Percentiles rank a stretch among this genome's conserved stretches.
Evolutionary conservation across 2,797 vertebrate species (phyloP).

Genomic region (Podargus strigoides): DNA sequence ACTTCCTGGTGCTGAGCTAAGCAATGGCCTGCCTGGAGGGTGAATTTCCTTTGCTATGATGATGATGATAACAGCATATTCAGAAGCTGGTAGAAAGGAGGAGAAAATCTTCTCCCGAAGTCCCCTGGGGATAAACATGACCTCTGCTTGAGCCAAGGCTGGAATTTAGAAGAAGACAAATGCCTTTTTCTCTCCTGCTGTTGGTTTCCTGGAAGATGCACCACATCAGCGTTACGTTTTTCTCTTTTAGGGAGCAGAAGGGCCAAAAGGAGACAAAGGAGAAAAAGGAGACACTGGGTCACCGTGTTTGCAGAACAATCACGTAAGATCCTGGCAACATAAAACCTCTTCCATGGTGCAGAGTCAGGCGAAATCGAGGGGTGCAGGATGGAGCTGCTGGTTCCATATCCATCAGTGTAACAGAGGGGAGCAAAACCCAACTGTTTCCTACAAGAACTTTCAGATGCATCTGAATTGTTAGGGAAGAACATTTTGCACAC

Average conservation of each 20-base stretch:
- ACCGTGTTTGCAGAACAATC: constrained; percentile 81
- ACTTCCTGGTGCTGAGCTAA: not conserved
- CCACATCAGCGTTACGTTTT: fast-evolving
- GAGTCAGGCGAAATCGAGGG: not conserved
- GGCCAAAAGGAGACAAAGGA: constrained; percentile 88
- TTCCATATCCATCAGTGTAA: fast-evolving
- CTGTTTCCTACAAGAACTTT: not conserved
- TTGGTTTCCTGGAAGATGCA: not conserved
- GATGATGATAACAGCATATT: not conserved
- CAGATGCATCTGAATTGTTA: not conserved
- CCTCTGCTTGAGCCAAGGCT: not conserved
- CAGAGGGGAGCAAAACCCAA: not conserved
- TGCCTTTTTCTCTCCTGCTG: not conserved
- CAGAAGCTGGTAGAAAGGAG: not conserved
- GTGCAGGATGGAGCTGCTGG: not conserved
- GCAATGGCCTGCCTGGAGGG: not conserved
- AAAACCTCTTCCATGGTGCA: fast-evolving
- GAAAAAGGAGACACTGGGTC: constrained; percentile 86
- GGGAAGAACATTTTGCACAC: not conserved
- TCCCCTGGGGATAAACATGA: not conserved
- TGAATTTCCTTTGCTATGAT: not conserved
- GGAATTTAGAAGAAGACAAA: not conserved
- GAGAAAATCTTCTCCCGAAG: not conserved
- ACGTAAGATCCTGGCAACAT: constrained; percentile 73
- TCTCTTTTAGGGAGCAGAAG: constrained; percentile 81